Conservation (phyloP, 2,888 invertebrate species). For the Orchesella flavescens region DNA sequence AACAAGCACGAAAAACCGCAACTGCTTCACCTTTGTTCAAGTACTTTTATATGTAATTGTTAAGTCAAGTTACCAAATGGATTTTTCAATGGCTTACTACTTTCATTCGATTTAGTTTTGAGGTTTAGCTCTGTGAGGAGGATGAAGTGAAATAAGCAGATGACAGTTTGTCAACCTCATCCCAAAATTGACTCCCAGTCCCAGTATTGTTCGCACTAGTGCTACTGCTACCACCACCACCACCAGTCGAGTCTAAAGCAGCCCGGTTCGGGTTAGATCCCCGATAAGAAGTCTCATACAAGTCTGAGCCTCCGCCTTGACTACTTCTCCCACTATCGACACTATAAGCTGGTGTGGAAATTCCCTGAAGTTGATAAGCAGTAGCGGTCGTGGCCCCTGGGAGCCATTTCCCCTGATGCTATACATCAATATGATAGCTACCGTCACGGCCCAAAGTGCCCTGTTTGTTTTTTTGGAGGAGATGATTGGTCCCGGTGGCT, state of each 20-base stretch:
- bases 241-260: slow-evolving; percentile 19
- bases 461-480: slow-evolving; percentile 61
- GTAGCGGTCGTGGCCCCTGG: slow-evolving; percentile 36
- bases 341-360: slow-evolving; percentile 46
- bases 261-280: neutral
- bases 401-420: slow-evolving; percentile 63
- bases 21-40: too few relatives aligned
- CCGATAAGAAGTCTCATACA: slow-evolving; percentile 45
- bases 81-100: too few relatives aligned
- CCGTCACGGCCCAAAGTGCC: slow-evolving; percentile 63
- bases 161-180: slow-evolving; percentile 50
- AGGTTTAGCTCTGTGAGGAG: slow-evolving; percentile 41
- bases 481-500: slow-evolving; percentile 56
- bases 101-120: too few relatives aligned
- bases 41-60: too few relatives aligned
- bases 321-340: slow-evolving; percentile 53
- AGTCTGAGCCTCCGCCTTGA: slow-evolving; percentile 51
- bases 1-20: too few relatives aligned
- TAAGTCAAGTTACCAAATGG: too few relatives aligned
- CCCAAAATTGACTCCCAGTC: slow-evolving; percentile 54
- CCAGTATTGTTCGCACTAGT: slow-evolving; percentile 35
- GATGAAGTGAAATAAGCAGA: slow-evolving; percentile 53
- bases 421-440: slow-evolving; percentile 67
- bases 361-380: slow-evolving; percentile 46
- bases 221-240: slow-evolving; percentile 16